Conservation (phyloP, 2,888 invertebrate species). For the Xestia xanthographa region DNA sequence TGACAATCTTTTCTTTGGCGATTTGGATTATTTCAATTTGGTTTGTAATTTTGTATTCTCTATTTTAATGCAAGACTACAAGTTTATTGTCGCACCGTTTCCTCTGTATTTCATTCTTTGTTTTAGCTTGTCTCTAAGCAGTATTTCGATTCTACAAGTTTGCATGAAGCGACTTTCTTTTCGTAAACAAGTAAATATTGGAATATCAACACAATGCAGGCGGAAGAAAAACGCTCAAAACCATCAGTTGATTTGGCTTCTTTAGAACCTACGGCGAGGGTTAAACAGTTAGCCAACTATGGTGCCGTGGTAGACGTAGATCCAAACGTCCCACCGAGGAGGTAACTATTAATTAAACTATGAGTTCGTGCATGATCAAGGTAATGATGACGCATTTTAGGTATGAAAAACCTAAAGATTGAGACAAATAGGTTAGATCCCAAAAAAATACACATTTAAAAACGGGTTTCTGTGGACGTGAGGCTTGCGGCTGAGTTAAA, state of each 20-base stretch:
- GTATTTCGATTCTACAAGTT: conserved; percentile 2
- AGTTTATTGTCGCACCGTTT: not conserved
- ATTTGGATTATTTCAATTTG: too few relatives aligned
- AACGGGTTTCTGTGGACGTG: not conserved
- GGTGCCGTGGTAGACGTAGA: conserved; percentile 94
- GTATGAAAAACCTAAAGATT: not conserved
- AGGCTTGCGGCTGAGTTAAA: not conserved
- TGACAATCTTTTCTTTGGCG: conserved; percentile 1
- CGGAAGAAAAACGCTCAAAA: conserved; percentile 79
- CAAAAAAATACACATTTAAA: not conserved
- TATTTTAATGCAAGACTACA: not conserved
- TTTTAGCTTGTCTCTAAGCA: not conserved
- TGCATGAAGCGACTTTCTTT: conserved; percentile 31
- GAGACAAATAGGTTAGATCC: not conserved
- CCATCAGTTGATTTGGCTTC: conserved; percentile 80
- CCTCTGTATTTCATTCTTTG: not conserved
- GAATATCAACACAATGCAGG: conserved; percentile 74
- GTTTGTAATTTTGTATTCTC: not conserved
- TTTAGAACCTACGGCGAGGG: conserved; percentile 92
- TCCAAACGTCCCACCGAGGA: conserved; percentile 93
- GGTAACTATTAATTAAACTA: conserved; percentile 87
- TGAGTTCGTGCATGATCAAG: conserved; percentile 5
- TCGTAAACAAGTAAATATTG: conserved; percentile 17
- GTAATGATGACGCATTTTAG: conserved; percentile 31
- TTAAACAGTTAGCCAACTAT: conserved; percentile 92